These are phyloP conservation scores for Ascidia mentula DNA, from an alignment of 23 tunicate genomes.

Conservation along the genomic window DNA sequence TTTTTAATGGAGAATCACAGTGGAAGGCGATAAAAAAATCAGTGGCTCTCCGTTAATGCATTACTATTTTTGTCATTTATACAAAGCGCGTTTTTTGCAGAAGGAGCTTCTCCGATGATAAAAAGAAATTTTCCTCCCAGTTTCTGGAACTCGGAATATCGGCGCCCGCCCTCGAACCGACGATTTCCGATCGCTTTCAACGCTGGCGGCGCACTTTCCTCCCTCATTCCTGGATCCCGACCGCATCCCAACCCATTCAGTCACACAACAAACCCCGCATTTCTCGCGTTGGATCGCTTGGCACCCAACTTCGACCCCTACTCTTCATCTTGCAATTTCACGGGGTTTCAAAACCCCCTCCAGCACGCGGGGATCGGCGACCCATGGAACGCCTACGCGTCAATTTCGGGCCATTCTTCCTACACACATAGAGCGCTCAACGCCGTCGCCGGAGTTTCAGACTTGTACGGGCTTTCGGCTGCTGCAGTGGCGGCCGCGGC, in stretches of 20 bases:
- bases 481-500: conserved; percentile 16
- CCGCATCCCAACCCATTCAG: not conserved
- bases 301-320: conserved; percentile 16
- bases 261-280: not conserved
- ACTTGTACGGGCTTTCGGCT: conserved; percentile 16
- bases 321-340: not conserved
- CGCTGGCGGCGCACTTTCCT: not conserved
- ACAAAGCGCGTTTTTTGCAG: too few species aligned
- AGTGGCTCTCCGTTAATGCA: too few species aligned
- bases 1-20: too few species aligned
- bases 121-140: conserved; percentile 23
- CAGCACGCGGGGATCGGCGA: conserved; percentile 13
- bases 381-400: conserved; percentile 28
- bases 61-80: too few species aligned
- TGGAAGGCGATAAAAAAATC: too few species aligned
- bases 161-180: conserved; percentile 10
- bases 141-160: conserved; percentile 43
- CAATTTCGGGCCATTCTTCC: conserved; percentile 4
- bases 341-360: not conserved
- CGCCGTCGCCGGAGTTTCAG: not conserved
- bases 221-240: not conserved
- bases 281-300: not conserved
- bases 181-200: not conserved
- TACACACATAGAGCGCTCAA: not conserved
- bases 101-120: conserved; percentile 22